phyloP scores from a whole-genome alignment of 2,797 vertebrate species.

The Tolypeutes matacus region DNA sequence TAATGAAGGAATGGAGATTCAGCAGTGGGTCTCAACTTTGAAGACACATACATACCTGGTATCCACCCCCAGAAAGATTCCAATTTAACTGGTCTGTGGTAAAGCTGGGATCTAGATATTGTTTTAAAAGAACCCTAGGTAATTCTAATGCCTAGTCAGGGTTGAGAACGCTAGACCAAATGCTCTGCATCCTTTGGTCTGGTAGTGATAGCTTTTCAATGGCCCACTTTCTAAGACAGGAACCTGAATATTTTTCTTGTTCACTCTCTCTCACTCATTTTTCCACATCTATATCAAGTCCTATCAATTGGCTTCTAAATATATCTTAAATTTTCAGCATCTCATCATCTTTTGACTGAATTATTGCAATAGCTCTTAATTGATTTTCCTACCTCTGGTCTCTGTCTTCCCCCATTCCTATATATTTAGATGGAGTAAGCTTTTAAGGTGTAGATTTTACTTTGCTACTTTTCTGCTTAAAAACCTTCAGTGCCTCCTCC shows the following conservation, averaged over 20 bases:
- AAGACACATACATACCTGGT: background rate
- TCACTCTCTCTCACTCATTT: no score
- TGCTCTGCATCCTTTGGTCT: no score
- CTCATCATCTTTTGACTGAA: background rate
- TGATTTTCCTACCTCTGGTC: background rate
- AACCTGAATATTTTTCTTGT: no score
- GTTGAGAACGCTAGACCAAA: no score
- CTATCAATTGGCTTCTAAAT: background rate
- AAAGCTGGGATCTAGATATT: background rate
- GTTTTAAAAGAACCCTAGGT: background rate
- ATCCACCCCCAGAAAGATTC: background rate
- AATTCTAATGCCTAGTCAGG: background rate
- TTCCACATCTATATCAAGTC: no score
- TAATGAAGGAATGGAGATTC: background rate
- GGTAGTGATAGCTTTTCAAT: no score
- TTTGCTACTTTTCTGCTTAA: background rate
- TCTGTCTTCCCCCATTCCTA: background rate
- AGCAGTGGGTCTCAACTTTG: background rate
- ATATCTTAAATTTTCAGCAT: background rate
- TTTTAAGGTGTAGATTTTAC: background rate
- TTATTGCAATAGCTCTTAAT: background rate
- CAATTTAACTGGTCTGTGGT: background rate
- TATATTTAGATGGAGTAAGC: background rate
- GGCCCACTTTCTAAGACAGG: no score
- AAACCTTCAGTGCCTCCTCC: background rate